Conservation (phyloP, 2,797 vertebrate genomes). For the Tarsius wallacei region DNA sequence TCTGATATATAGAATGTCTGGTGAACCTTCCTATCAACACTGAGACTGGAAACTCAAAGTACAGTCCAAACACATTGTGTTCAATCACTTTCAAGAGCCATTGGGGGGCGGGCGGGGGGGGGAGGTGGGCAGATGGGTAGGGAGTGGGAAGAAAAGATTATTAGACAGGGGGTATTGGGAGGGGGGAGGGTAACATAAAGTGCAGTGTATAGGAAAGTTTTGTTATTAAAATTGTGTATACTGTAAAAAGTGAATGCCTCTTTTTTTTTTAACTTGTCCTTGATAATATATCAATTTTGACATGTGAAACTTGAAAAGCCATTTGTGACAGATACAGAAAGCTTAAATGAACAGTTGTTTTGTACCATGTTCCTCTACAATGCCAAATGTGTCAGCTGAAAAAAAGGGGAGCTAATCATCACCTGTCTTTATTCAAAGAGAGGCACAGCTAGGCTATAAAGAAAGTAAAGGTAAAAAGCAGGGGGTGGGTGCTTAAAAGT, state of each 20-base stretch:
- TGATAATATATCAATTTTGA: constrained; percentile 75
- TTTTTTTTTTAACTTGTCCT: constrained; percentile 83
- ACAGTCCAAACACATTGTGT: constrained; percentile 81
- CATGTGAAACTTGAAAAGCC: constrained; percentile 66
- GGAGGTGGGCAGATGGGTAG: constrained; percentile 81
- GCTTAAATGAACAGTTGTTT: constrained; percentile 68
- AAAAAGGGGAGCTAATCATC: constrained; percentile 28
- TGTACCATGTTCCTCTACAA: constrained; percentile 37
- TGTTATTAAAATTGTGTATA: constrained; percentile 93
- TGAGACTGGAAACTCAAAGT: constrained; percentile 84
- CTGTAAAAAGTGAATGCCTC: constrained; percentile 88
- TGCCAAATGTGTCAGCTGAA: constrained; percentile 25
- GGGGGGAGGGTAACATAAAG: constrained; percentile 85
- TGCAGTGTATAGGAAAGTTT: constrained; percentile 91
- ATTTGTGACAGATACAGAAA: constrained; percentile 61
- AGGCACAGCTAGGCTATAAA: constrained; percentile 37
- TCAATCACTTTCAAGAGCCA: constrained; percentile 88
- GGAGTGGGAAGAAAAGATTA: constrained; percentile 80
- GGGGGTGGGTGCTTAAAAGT: background rate
- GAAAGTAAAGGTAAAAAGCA: background rate
- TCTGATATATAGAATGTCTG: constrained; percentile 81
- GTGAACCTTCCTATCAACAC: constrained; percentile 86
- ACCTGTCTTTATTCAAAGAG: constrained; percentile 46
- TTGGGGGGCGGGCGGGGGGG: constrained; percentile 61
- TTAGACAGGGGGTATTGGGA: constrained; percentile 66